phyloP scores from a whole-genome alignment of 2,888 invertebrate species.

The Neria commutata region DNA sequence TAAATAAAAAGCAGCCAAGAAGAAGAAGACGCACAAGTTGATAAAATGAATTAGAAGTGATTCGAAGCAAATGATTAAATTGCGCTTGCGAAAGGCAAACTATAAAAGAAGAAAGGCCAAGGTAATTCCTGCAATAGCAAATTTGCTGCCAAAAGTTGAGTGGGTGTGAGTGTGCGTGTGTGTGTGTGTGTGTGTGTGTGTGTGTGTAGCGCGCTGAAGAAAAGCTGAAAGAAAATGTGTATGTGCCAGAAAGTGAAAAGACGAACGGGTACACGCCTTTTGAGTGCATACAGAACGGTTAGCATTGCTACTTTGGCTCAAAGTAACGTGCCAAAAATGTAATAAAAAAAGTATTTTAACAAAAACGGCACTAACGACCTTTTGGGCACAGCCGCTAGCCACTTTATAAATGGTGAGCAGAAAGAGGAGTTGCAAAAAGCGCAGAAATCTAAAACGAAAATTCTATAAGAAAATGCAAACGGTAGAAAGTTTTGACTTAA shows the following conservation, averaged over 20 bases:
- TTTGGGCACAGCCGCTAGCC: too few relatives aligned
- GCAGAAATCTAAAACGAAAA: too few relatives aligned
- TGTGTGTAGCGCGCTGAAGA: conserved; percentile 4
- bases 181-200: conserved; percentile 19
- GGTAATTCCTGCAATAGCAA: conserved; percentile 1
- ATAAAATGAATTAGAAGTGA: not conserved
- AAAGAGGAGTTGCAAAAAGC: too few relatives aligned
- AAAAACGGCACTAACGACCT: too few relatives aligned
- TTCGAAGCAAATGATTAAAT: conserved; percentile 1
- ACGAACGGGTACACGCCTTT: conserved; percentile 43
- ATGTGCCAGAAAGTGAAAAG: conserved; percentile 27
- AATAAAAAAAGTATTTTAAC: too few relatives aligned
- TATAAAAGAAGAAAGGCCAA: not conserved
- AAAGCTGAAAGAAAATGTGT: conserved; percentile 20
- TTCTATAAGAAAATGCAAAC: too few relatives aligned
- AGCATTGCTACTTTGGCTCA: too few relatives aligned
- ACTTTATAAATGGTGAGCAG: too few relatives aligned
- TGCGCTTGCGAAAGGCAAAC: conserved; percentile 3
- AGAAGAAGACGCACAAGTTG: not conserved
- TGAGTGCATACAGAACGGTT: conserved; percentile 35
- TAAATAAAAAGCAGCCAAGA: not conserved
- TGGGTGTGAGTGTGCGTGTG: conserved; percentile 26
- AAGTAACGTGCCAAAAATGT: too few relatives aligned
- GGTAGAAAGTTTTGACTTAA: too few relatives aligned
- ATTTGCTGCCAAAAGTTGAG: conserved; percentile 33